phyloP scores from a whole-genome alignment of 2,797 vertebrate genomes.

The Acomys russatus region DNA sequence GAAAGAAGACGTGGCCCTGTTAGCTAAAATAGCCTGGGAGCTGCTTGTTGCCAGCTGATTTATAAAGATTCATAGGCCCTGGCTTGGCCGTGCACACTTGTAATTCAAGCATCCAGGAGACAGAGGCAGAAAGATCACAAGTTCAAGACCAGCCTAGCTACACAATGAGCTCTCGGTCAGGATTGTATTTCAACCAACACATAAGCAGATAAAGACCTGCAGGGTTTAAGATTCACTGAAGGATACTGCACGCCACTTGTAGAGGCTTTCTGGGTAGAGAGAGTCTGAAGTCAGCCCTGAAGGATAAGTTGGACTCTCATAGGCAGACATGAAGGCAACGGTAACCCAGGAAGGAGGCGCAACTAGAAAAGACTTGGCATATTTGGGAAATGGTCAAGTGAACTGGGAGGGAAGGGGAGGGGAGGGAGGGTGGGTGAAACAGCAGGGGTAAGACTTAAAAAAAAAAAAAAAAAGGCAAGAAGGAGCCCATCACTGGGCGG shows the following conservation, averaged over 20 bases:
- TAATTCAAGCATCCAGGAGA: background rate
- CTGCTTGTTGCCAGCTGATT: background rate
- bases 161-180: background rate
- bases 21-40: background rate
- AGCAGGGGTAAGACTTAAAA: background rate
- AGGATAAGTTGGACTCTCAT: background rate
- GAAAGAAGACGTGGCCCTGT: background rate
- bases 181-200: background rate
- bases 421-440: rapidly evolving
- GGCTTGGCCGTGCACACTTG: background rate
- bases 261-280: background rate
- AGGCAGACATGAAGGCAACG: background rate
- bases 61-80: background rate
- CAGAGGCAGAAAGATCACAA: background rate
- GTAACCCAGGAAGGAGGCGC: background rate
- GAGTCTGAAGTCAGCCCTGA: background rate
- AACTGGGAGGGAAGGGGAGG: background rate
- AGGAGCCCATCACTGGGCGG: background rate
- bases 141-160: background rate
- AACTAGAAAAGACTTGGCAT: background rate
- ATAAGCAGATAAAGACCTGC: background rate
- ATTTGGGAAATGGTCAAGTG: background rate
- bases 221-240: background rate
- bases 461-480: background rate
- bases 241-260: rapidly evolving